Base-by-base conservation (phyloP, 2,888 invertebrate species). In the Lithosia quadra region DNA sequence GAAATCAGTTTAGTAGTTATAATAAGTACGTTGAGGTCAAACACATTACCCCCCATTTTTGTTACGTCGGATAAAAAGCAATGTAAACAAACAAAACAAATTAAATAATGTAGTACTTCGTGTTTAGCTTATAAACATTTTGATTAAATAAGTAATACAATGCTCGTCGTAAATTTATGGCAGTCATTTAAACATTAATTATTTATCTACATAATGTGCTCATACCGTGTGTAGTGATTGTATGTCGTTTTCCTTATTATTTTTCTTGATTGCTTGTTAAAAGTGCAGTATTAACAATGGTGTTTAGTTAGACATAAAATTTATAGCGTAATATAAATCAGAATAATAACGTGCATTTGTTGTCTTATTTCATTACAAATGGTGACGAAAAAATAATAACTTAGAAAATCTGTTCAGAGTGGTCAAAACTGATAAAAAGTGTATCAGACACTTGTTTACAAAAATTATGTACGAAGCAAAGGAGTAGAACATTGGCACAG, bases 261-360 rank as follows among this genome's bases (percentile, higher is more conserved):
- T 49, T n/a, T 49, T 49, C 28, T 28, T 62, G n/a, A 63, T 53
- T 21, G 21, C 18, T 33, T 21, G 62, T 28, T 53, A 13, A 22
- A 39, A 39, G 60, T 39, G 15, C 39, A 60, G 39, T 8, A 9
- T 49, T 60, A 18, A 60, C 39, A 18, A 0, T 3, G 15, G 18
- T 15, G 39, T 60, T 60, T 39, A 60, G 24, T 39, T 39, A 60
- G 22, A 24, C 24, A 39, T 60, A 60, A 36, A 60, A 60, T 28
- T 28, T 28, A 28, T 22, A 9, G 8, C 39, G 22, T 36, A 22
- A 15, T 21, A 33, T 21, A 21, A 60, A 60, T 36, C 21, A 36
- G 36, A 22, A 36, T 60, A 2, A 21, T 18, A 11, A 2, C n/a
- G 34, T 4, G 13, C 8, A 10, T 36, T 39, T 10, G 10, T 22